A percentile compares a stretch with the other conserved stretches of the same genome.
Evolutionary conservation across 2,797 vertebrate species (phyloP).

Genomic region (Sarcoramphus papa): DNA sequence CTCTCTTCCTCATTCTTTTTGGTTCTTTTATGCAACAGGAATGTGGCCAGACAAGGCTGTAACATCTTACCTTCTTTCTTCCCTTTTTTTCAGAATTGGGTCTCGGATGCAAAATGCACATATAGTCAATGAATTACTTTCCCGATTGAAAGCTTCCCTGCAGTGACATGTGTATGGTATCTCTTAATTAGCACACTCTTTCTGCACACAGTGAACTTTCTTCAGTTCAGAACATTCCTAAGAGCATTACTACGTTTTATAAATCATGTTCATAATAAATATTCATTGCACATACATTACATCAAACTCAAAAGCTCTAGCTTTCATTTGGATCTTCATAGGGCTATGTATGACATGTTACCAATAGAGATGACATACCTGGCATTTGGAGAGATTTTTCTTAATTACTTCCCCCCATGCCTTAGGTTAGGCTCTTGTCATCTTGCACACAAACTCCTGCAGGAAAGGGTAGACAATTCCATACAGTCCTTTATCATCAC

Average conservation of each 20-base stretch:
- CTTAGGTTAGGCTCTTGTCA: background rate
- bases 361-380: background rate
- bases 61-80: background rate
- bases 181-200: background rate
- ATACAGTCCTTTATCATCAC: background rate
- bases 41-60: background rate
- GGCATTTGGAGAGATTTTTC: background rate
- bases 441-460: background rate
- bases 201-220: background rate
- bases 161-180: background rate
- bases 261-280: background rate
- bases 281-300: background rate
- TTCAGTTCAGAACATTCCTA: conserved; percentile 1
- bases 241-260: background rate
- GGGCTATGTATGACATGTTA: background rate
- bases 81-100: background rate
- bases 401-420: background rate
- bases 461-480: background rate
- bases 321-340: background rate
- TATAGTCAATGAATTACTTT: background rate
- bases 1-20: background rate
- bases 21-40: background rate
- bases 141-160: background rate
- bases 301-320: background rate
- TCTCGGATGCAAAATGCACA: background rate